Base-by-base conservation (phyloP, 2,113 vertebrate species). In the Mionectes macconnelli region DNA sequence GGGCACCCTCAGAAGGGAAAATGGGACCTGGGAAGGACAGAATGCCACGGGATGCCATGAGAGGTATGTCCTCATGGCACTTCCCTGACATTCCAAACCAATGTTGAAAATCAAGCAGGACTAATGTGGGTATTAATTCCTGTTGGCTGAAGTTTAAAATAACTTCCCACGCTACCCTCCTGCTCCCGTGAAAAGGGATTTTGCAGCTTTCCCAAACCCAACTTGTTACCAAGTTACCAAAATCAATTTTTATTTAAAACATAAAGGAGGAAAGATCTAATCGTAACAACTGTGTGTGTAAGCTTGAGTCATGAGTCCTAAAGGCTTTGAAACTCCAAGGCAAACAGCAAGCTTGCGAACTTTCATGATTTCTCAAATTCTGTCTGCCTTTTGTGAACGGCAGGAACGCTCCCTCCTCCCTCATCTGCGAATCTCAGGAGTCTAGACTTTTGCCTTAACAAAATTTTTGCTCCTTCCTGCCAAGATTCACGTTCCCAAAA, bases 381-480 rank as follows among this genome's bases (percentile, higher is more conserved):
- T 37, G 21, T 31, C 39, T 44, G 77, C 50, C 59, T 84, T 76
- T 56, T 44, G 81, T 39, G 73, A 69, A 3, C 44, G 11, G 63
- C 76, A 68, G 47, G 84, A 89, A 39, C 28, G 5, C 21, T 89
- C 73, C 77, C 84, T 68, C 39, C 84, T 74, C 74, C 90, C 81
- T 23, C 66, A 68, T 52, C 75, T 49, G 72, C 2, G 2, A 76
- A 72, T 66, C 88, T 84, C 70, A 16, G 55, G 78, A 73, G 88
- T 42, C 67, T 40, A 44, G 63, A 82, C 89, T 93, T 52, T 56
- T 30, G 68, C 66, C 72, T 92, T 95, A 94, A 95, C 85, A 66
- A 93, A 91, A 76, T 76, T 82, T 85, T 49, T 39, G n/a, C 78
- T 96, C 55, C 52, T 92, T 95, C 75, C 79, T 76, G 45, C 59